phyloP scores from a whole-genome alignment of 2,888 invertebrate species.

The Malthinus flaveolus region DNA sequence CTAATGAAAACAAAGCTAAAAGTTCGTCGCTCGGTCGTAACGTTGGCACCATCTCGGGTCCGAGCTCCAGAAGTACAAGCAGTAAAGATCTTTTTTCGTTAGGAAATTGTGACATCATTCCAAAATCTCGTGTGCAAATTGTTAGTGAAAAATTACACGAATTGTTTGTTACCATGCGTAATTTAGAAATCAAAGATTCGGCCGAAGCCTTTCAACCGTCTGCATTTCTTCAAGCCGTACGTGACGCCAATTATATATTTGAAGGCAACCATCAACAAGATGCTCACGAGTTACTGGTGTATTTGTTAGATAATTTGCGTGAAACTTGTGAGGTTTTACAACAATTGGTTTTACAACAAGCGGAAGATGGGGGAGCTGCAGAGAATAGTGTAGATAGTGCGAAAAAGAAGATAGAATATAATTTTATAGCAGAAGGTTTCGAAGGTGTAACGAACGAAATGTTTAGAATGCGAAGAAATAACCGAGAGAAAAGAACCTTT shows the following conservation, averaged over 20 bases:
- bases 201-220: conserved; percentile 81
- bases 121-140: conserved; percentile 64
- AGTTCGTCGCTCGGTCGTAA: conserved; percentile 80
- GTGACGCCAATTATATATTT: too few relatives aligned
- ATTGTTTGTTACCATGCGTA: conserved; percentile 73
- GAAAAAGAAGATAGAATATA: too few relatives aligned
- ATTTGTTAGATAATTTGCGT: too few relatives aligned
- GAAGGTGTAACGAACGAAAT: conserved; percentile 89
- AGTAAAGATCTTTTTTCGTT: conserved; percentile 76
- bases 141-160: conserved; percentile 85
- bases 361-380: conserved; percentile 42
- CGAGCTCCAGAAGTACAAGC: too few relatives aligned
- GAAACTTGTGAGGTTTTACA: conserved; percentile 78
- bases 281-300: too few relatives aligned
- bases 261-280: too few relatives aligned
- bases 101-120: conserved; percentile 55
- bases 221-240: too few relatives aligned
- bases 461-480: conserved; percentile 86
- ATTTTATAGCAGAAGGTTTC: conserved; percentile 80
- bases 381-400: conserved; percentile 45
- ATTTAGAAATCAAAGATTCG: conserved; percentile 70
- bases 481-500: conserved; percentile 84
- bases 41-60: conserved; percentile 69
- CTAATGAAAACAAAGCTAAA: conserved; percentile 67
- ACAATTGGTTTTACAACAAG: conserved; percentile 59